These are phyloP conservation scores for Zaprionus tsacasi DNA, from an alignment of 1,140 invertebrate species.

Conservation along the genomic window DNA sequence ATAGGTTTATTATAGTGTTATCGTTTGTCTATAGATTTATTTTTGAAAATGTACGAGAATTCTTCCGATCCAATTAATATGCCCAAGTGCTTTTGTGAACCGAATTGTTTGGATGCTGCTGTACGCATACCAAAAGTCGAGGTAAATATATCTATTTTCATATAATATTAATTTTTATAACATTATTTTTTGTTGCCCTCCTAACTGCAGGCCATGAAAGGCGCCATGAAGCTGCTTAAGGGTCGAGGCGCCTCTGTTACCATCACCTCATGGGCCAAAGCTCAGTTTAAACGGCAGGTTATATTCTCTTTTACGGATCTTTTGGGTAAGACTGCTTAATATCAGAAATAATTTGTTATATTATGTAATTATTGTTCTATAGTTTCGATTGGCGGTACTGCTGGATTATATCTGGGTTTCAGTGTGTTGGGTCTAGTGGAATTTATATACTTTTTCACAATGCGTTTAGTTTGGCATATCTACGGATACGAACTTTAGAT, in stretches of 20 bases:
- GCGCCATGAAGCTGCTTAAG: constrained; percentile 58
- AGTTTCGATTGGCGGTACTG: constrained; percentile 89
- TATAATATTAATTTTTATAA: background rate
- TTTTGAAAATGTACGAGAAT: constrained; percentile 62
- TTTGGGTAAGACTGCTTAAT: constrained; percentile 47
- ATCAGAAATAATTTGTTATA: background rate
- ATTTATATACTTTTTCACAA: constrained; percentile 87
- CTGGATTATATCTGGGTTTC: constrained; percentile 89
- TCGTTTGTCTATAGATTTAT: constrained; percentile 40
- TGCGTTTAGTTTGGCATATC: constrained; percentile 86
- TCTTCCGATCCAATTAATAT: constrained; percentile 15
- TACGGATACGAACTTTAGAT: constrained; percentile 65
- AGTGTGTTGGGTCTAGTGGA: constrained; percentile 89
- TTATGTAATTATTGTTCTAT: constrained; percentile 37
- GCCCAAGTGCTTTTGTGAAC: constrained; percentile 55
- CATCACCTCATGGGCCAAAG: constrained; percentile 65
- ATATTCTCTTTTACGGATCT: constrained; percentile 82
- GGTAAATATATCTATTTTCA: constrained; percentile 41
- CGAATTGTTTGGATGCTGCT: constrained; percentile 66
- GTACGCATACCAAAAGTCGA: constrained; percentile 48
- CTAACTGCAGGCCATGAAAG: constrained; percentile 50
- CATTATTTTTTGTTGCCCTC: background rate
- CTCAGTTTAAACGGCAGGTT: constrained; percentile 69
- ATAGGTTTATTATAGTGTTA: background rate
- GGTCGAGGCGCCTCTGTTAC: constrained; percentile 62